A percentile compares a stretch with the other conserved stretches of the same genome.
Evolutionary conservation across 2,797 vertebrate species (phyloP).

Genomic region (Bovichtus variegatus): DNA sequence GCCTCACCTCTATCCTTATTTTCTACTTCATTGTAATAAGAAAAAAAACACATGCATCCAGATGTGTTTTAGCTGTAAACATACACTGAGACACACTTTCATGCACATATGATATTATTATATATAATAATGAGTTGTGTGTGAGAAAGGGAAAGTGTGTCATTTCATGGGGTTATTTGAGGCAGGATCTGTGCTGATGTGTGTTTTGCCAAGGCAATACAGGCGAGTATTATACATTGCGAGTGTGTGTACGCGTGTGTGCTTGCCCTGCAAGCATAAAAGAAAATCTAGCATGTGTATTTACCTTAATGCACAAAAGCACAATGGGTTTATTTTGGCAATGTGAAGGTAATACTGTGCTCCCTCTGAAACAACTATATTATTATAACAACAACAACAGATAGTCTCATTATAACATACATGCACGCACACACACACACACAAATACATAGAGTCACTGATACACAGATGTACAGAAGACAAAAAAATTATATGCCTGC

Average conservation of each 20-base stretch:
- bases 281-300: slow-evolving; percentile 48
- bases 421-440: not conserved
- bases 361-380: slow-evolving; percentile 57
- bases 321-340: slow-evolving; percentile 58
- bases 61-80: not conserved
- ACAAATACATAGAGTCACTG: not conserved
- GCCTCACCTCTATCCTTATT: not conserved
- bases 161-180: slow-evolving; percentile 19
- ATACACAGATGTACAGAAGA: not conserved
- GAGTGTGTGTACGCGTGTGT: not conserved
- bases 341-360: slow-evolving; percentile 54
- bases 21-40: not conserved
- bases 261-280: slow-evolving; percentile 18
- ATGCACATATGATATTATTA: not conserved
- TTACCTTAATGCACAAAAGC: slow-evolving; percentile 71
- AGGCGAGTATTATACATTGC: slow-evolving; percentile 10
- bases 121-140: no score
- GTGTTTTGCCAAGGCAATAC: slow-evolving; percentile 15
- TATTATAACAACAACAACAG: slow-evolving; percentile 49
- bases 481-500: not conserved
- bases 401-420: slow-evolving; percentile 36
- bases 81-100: not conserved
- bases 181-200: slow-evolving; percentile 14
- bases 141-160: not conserved
- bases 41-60: not conserved